Conservation (phyloP, 2,888 invertebrate species). For the Lithophane ornitopus region DNA sequence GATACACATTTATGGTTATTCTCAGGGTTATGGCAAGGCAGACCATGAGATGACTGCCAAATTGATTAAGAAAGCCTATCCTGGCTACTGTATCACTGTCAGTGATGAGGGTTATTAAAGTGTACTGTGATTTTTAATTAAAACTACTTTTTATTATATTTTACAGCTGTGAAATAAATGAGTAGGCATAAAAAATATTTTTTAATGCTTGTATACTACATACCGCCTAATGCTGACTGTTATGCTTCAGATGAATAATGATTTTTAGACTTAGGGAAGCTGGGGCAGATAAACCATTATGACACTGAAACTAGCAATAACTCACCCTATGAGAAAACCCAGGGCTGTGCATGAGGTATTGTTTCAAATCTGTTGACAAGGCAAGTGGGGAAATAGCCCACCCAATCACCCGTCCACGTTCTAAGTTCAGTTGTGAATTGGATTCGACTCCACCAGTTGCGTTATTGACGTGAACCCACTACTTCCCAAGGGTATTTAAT, state of each 20-base stretch:
- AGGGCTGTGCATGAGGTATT: not conserved
- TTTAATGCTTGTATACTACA: not conserved
- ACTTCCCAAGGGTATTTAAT: no score
- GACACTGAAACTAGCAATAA: not conserved
- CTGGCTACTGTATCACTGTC: conserved; percentile 94
- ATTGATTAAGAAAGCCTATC: conserved; percentile 93
- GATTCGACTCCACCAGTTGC: no score
- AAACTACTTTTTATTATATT: conserved; percentile 5
- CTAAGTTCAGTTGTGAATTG: no score
- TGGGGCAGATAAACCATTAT: not conserved
- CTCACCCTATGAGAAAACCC: not conserved
- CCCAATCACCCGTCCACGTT: no score
- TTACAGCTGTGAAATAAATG: conserved; percentile 41
- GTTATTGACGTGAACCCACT: no score
- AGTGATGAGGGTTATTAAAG: conserved; percentile 96
- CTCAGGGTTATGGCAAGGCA: conserved; percentile 97
- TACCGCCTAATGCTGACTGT: not conserved
- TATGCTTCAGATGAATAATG: not conserved
- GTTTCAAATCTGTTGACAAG: no score
- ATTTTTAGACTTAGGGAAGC: not conserved
- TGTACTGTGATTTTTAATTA: not conserved
- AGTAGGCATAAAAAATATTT: conserved; percentile 6
- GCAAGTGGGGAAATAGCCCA: no score
- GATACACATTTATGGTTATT: conserved; percentile 98
- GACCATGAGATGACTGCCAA: conserved; percentile 95